Conservation (phyloP, 2,888 invertebrate species). For the Gasteruption jaculator region DNA sequence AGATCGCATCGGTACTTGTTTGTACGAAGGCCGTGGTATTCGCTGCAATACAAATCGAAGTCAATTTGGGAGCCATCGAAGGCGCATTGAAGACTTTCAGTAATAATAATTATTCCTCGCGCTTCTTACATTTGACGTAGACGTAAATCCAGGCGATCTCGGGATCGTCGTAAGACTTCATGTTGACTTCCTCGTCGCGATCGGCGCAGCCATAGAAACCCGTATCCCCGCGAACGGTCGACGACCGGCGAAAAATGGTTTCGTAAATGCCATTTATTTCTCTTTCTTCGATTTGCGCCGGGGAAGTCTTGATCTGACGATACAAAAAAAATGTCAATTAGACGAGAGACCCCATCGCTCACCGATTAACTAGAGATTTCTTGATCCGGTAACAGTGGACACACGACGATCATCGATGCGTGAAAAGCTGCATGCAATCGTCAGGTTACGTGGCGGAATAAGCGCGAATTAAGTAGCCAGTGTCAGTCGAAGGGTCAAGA, state of each 20-base stretch:
- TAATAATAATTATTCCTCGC: background rate
- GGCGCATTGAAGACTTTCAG: background rate
- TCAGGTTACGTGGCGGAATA: too few species aligned
- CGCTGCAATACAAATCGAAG: slow-evolving; percentile 48
- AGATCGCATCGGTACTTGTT: slow-evolving; percentile 18
- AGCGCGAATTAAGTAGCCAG: too few species aligned
- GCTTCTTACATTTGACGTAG: slow-evolving; percentile 40
- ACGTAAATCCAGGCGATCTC: slow-evolving; percentile 38
- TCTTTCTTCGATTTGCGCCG: slow-evolving; percentile 4
- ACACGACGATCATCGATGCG: too few species aligned
- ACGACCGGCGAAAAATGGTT: slow-evolving; percentile 24
- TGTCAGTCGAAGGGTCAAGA: too few species aligned
- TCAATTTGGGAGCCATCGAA: too few species aligned
- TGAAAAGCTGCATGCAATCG: too few species aligned
- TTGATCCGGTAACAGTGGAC: too few species aligned
- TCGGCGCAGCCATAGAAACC: slow-evolving; percentile 45
- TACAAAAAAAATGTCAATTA: too few species aligned
- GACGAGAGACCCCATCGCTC: too few species aligned
- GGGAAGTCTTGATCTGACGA: slow-evolving; percentile 26
- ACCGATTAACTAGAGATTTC: too few species aligned
- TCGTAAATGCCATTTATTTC: slow-evolving; percentile 10
- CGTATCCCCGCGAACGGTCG: slow-evolving; percentile 36
- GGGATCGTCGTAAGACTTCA: slow-evolving; percentile 20
- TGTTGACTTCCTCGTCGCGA: slow-evolving; percentile 17
- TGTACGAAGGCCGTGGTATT: slow-evolving; percentile 51